These are phyloP conservation scores for Chaetops frenatus DNA, from an alignment of 2,113 vertebrate species.

Conservation along the genomic window DNA sequence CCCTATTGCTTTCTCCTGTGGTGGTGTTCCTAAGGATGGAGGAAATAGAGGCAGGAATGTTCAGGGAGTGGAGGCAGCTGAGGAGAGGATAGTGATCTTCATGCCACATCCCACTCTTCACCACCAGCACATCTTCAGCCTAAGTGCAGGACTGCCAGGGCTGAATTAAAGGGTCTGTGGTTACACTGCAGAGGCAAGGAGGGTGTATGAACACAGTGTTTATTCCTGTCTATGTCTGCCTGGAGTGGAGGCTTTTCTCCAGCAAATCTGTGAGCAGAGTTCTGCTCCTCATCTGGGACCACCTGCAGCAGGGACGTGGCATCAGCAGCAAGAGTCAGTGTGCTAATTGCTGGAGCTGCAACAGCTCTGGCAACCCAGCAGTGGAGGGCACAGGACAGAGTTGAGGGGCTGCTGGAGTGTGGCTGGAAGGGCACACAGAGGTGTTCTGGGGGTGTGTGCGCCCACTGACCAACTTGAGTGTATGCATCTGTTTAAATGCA, in stretches of 20 bases:
- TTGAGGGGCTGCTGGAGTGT: rapidly evolving
- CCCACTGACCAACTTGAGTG: not conserved
- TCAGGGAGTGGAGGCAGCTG: not conserved
- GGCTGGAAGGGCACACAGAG: not conserved
- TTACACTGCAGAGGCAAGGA: not conserved
- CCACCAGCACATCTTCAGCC: rapidly evolving
- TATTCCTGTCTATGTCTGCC: not conserved
- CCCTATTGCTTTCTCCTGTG: not conserved
- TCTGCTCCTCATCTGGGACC: not conserved
- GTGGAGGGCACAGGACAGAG: not conserved
- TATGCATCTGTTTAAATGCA: not conserved
- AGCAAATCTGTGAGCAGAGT: not conserved
- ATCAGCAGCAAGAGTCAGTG: not conserved
- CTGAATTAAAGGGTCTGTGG: not conserved
- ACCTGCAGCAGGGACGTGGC: rapidly evolving
- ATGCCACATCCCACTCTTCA: rapidly evolving
- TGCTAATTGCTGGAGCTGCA: not conserved
- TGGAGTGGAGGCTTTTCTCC: not conserved
- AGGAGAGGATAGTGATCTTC: not conserved
- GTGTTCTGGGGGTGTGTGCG: rapidly evolving
- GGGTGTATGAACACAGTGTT: not conserved
- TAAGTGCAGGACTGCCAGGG: not conserved
- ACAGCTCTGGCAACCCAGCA: not conserved
- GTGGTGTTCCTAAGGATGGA: not conserved
- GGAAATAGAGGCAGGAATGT: not conserved